Evolutionary conservation across 1,140 invertebrate species (phyloP), one percentile per base, ranked within the genome.

Genomic region (Triops longicaudatus): DNA sequence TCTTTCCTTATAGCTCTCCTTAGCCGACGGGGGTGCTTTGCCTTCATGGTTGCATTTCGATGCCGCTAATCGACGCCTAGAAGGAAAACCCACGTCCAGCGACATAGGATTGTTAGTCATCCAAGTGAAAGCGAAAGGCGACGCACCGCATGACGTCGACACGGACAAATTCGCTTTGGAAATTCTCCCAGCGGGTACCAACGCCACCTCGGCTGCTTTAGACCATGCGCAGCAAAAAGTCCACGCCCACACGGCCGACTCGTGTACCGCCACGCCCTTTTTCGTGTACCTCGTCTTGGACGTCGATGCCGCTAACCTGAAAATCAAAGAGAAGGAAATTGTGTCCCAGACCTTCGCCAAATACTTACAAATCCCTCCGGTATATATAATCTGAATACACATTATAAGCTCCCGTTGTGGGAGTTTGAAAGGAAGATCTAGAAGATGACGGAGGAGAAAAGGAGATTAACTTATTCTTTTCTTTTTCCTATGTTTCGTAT

Each of bases 91-190:
- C 6, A 81, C 83, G 10, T 85, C 84, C 28, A 82, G 85, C 71
- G 88, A 90, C 80, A 78, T 86, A 1, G 88, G 88, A 11, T 85
- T 86, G 44, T 84, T 88, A 81, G 86, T 85, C 63, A 81, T 89
- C 37, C 85, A 80, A 26, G 83, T 89, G 17, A 85, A 84, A 79
- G 86, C 87, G 14, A 76, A 83, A 75, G 85, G 83, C 44, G 72
- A 78, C 31, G 43, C 84, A 50, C 81, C 82, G 42, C 83, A 81
- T 28, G 81, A 83, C 75, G 78, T 81, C 74, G 84, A 85, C 27
- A 85, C 85, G 79, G 87, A 87, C 81, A 82, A 84, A 26, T 88
- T 89, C 81, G 85, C 87, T 74, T 83, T 91, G 44, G 86, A 89
- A 81, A 88, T 90, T 26, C 76, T 42, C 44, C 72, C 72, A 44